These are phyloP conservation scores for Speoplatyrhinus poulsoni DNA, from an alignment of 2,113 vertebrate species.

Conservation along the genomic window DNA sequence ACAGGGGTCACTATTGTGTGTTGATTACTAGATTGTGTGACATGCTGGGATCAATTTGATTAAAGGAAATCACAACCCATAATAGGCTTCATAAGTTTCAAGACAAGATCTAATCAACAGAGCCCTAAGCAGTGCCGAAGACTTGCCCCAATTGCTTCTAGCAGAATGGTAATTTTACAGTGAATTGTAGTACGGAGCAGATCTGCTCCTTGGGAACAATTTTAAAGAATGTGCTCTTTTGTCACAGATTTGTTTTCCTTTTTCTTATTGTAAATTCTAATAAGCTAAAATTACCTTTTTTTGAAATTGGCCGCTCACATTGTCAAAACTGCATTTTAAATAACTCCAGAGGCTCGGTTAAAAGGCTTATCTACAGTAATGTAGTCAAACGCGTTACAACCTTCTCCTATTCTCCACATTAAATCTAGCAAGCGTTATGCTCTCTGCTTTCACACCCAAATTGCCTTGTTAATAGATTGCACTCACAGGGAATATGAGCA, in stretches of 20 bases:
- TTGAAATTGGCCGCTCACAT: not conserved
- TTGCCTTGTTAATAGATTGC: not conserved
- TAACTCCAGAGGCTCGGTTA: not conserved
- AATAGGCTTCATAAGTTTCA: constrained; percentile 10
- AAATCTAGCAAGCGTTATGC: not conserved
- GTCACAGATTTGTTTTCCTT: not conserved
- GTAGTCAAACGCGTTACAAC: not conserved
- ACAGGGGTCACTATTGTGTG: constrained; percentile 51
- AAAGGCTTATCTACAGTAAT: not conserved
- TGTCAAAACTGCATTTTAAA: not conserved
- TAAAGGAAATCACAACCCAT: constrained; percentile 11
- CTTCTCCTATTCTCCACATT: not conserved
- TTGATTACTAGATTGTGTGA: constrained; percentile 5
- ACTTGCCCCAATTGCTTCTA: not conserved
- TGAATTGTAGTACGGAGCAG: too few species aligned
- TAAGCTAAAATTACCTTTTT: not conserved
- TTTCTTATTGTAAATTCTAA: not conserved
- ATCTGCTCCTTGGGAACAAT: too few species aligned
- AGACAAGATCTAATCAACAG: constrained; percentile 10
- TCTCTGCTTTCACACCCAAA: not conserved
- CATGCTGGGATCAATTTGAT: constrained; percentile 22
- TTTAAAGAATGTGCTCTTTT: not conserved
- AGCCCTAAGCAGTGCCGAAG: not conserved
- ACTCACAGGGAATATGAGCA: not conserved
- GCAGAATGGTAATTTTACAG: not conserved